Conservation (phyloP, 1,140 invertebrate genomes). For the Heliothis virescens region DNA sequence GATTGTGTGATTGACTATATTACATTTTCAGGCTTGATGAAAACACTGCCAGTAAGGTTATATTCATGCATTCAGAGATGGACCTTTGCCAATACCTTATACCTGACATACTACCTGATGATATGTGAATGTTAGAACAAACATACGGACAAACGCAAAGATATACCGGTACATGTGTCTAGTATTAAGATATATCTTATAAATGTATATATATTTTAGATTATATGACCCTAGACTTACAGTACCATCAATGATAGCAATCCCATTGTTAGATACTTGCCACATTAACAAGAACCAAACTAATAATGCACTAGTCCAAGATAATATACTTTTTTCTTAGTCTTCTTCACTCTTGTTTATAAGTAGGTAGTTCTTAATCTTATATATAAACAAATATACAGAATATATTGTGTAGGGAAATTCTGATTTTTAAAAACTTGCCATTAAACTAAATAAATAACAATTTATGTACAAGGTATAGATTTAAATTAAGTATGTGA, state of each 20-base stretch:
- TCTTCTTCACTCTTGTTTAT: no score
- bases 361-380: no score
- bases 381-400: no score
- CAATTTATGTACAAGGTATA: no score
- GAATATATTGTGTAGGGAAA: no score
- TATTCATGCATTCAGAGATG: conserved; percentile 89
- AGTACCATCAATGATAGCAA: conserved; percentile 13
- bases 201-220: conserved; percentile 31
- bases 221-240: conserved; percentile 3
- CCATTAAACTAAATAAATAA: no score
- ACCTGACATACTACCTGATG: conserved; percentile 91
- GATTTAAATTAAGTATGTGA: no score
- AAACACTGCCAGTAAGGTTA: conserved; percentile 91
- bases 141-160: conserved; percentile 18
- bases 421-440: no score
- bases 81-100: conserved; percentile 91
- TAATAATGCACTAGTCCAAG: no score
- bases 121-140: conserved; percentile 85
- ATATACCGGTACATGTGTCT: not conserved
- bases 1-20: not conserved
- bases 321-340: no score
- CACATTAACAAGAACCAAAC: conserved; percentile 5
- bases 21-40: conserved; percentile 89
- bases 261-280: not conserved
- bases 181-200: conserved; percentile 11